These are phyloP conservation scores for Polypedilum pembai DNA, from an alignment of 1,140 invertebrate species.

Conservation along the genomic window DNA sequence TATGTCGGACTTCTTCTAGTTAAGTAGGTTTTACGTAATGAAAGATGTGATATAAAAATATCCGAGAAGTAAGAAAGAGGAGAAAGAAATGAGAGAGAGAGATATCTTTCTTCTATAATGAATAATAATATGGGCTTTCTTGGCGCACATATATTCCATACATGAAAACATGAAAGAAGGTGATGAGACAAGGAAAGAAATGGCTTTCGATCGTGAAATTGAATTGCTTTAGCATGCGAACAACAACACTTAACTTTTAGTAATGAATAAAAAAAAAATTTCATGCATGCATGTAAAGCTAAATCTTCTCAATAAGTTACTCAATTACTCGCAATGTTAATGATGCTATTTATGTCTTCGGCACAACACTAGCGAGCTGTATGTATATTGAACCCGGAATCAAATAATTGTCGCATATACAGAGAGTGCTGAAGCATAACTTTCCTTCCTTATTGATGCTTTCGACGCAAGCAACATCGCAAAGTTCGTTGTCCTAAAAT, in stretches of 20 bases:
- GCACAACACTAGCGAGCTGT: not conserved
- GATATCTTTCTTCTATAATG: constrained; percentile 1
- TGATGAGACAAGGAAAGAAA: not conserved
- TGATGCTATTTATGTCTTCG: not conserved
- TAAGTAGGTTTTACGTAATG: constrained; percentile 27
- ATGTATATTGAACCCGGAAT: constrained; percentile 6
- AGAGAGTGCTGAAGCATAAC: not conserved
- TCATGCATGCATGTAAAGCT: not conserved
- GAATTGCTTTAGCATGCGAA: constrained; percentile 9
- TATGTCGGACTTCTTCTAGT: constrained; percentile 24
- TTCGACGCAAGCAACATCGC: not conserved
- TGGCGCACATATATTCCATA: too few relatives aligned
- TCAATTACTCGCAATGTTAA: not conserved
- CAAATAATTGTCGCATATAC: not conserved
- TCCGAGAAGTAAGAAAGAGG: not conserved
- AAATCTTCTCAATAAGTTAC: not conserved
- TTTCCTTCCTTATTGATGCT: constrained; percentile 23
- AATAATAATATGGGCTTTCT: not conserved
- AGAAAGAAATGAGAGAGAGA: not conserved
- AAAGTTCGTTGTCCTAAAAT: constrained; percentile 26
- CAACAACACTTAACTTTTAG: not conserved
- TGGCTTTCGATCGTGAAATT: constrained; percentile 7
- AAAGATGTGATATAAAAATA: constrained; percentile 25
- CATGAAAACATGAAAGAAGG: not conserved
- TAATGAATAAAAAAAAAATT: not conserved